Conservation (phyloP, 2,797 vertebrate species). For the Agapornis canus region DNA sequence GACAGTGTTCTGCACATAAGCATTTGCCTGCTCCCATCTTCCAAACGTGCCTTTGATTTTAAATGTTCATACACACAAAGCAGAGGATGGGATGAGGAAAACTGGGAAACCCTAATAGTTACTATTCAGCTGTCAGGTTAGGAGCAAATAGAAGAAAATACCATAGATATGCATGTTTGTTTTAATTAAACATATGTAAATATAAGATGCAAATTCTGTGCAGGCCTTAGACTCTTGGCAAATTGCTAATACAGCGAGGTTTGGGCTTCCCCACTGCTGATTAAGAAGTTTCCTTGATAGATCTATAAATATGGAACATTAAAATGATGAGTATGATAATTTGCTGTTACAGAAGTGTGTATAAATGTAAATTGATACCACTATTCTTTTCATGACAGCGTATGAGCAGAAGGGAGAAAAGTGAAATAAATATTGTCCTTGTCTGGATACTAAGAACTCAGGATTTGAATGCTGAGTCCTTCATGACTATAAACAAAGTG, state of each 20-base stretch:
- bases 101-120: not conserved
- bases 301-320: constrained; percentile 7
- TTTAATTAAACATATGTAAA: not conserved
- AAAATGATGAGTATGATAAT: not conserved
- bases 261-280: not conserved
- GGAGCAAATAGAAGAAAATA: not conserved
- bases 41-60: not conserved
- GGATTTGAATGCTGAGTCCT: not conserved
- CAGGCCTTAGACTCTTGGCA: not conserved
- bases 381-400: not conserved
- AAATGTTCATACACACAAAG: accelerated
- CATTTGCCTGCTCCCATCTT: not conserved
- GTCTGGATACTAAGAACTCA: not conserved
- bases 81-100: not conserved
- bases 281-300: not conserved
- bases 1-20: not conserved
- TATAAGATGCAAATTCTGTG: not conserved
- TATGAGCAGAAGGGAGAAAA: not conserved
- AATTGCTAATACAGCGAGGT: not conserved
- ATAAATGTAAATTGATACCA: not conserved
- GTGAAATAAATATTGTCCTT: not conserved
- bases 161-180: not conserved
- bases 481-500: not conserved
- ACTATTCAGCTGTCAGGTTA: not conserved
- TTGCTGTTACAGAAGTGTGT: not conserved